Conservation (phyloP, 2,888 invertebrate species). For the Agrochola circellaris region DNA sequence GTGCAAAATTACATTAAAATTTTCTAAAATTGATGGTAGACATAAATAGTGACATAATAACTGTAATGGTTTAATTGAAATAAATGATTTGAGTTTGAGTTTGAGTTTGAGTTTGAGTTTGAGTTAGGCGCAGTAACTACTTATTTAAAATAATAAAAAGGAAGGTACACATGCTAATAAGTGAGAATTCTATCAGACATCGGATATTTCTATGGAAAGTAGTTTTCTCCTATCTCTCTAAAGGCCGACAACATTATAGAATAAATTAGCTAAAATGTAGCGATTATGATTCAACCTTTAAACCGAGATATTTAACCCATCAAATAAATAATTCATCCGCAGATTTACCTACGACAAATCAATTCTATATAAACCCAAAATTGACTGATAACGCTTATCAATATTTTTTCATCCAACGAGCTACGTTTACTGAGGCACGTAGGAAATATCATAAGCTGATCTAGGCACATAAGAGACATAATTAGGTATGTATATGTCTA, state of each 20-base stretch:
- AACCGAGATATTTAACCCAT: no score
- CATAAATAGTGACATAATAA: no score
- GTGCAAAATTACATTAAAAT: no score
- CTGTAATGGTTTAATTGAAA: no score
- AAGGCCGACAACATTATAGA: background rate
- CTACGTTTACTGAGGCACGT: conserved; percentile 32
- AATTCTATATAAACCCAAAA: conserved; percentile 14
- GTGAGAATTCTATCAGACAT: background rate
- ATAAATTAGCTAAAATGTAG: background rate
- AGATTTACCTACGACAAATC: background rate
- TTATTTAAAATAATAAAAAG: background rate
- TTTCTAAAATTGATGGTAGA: no score
- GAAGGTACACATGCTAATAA: no score
- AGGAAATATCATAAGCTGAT: conserved; percentile 16
- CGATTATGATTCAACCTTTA: background rate
- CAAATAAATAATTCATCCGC: background rate
- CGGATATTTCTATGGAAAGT: no score
- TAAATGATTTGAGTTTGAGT: no score
- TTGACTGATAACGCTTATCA: conserved; percentile 33
- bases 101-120: no score
- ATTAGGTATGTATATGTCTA: conserved; percentile 28
- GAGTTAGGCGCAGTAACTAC: no score
- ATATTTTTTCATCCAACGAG: conserved; percentile 15
- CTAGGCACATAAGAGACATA: conserved; percentile 15
- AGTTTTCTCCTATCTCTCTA: background rate